Conservation (phyloP, 2,888 invertebrate genomes). For the Oligia strigilis region DNA sequence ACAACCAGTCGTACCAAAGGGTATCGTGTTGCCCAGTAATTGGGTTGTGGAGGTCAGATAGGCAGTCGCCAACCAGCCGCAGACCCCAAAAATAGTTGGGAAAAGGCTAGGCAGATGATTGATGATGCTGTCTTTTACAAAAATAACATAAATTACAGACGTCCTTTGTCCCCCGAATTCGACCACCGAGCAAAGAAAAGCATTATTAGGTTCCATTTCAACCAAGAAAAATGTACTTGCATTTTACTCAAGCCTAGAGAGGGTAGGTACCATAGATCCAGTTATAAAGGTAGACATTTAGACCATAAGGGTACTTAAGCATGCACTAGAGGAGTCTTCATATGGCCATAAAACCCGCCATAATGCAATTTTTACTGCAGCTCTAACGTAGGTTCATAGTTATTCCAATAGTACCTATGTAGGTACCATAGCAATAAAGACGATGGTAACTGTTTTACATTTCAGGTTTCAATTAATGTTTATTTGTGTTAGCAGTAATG, state of each 20-base stretch:
- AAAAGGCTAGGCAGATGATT: no score
- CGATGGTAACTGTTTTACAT: background rate
- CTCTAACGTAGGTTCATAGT: conserved; percentile 38
- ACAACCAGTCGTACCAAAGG: no score
- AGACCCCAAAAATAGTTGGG: no score
- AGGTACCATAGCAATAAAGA: conserved; percentile 18
- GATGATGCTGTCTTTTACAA: background rate
- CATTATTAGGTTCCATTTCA: background rate
- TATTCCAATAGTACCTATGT: conserved; percentile 35
- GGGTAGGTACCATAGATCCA: conserved; percentile 19
- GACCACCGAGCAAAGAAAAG: background rate
- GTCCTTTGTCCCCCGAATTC: background rate
- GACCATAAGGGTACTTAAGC: conserved; percentile 52
- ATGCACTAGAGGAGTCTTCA: conserved; percentile 46
- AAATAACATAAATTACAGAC: background rate
- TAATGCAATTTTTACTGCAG: conserved; percentile 57
- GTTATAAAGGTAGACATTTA: conserved; percentile 35
- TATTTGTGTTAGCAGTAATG: background rate
- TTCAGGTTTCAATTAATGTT: background rate
- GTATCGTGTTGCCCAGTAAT: no score
- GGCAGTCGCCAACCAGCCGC: no score
- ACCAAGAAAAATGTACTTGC: background rate
- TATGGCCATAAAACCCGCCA: conserved; percentile 43
- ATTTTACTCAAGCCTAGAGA: conserved; percentile 26
- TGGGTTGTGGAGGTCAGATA: no score